These are phyloP conservation scores for Endotricha flammealis DNA, from an alignment of 2,888 invertebrate species.

Conservation along the genomic window DNA sequence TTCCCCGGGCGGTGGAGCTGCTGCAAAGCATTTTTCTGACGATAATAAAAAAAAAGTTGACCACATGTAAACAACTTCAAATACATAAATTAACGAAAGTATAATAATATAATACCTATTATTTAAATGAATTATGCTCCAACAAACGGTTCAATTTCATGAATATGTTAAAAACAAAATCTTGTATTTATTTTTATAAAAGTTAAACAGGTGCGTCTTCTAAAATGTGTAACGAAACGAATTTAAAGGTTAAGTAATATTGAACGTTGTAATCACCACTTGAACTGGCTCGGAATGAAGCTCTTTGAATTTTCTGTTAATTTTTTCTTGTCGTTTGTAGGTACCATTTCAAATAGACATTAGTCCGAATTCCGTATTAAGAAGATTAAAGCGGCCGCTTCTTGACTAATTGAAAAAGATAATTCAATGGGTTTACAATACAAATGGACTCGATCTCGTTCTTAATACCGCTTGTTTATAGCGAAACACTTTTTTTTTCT, in stretches of 20 bases:
- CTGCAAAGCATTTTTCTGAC: too few species aligned
- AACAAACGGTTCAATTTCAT: too few species aligned
- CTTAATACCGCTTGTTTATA: not conserved
- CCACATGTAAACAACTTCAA: too few species aligned
- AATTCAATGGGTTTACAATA: not conserved
- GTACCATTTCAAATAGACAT: not conserved
- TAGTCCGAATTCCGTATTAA: not conserved
- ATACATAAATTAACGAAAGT: too few species aligned
- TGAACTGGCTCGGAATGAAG: conserved; percentile 7
- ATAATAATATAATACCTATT: too few species aligned
- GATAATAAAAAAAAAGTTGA: too few species aligned
- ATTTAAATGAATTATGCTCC: too few species aligned
- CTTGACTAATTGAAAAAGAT: not conserved
- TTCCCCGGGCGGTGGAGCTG: too few species aligned
- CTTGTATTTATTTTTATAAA: too few species aligned
- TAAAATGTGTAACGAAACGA: conserved; percentile 1
- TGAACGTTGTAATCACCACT: conserved; percentile 11
- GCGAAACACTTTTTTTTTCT: not conserved
- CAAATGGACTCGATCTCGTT: not conserved
- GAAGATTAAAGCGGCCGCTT: not conserved
- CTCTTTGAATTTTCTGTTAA: conserved; percentile 4
- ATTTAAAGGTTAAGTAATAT: conserved; percentile 5
- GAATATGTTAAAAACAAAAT: too few species aligned
- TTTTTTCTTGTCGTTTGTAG: not conserved
- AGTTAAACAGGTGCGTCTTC: not conserved